A percentile compares a stretch with the other conserved stretches of the same genome.
phyloP scores from a whole-genome alignment of 2,888 invertebrate species.

The Dascillus cervinus region DNA sequence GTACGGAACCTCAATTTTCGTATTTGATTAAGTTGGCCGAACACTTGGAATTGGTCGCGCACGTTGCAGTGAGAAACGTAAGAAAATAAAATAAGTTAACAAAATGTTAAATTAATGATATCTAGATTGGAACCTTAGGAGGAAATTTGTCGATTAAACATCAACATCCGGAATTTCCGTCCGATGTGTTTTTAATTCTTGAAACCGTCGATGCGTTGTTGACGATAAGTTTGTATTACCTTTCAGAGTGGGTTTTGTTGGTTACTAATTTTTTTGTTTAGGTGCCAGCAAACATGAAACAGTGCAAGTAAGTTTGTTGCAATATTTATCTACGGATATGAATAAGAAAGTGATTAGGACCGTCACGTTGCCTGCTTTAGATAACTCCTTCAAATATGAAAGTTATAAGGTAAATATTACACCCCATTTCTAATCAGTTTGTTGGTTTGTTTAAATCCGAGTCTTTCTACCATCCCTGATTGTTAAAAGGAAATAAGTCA shows the following conservation, averaged over 20 bases:
- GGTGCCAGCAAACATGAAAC: too few relatives aligned
- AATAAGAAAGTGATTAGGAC: slow-evolving; percentile 42
- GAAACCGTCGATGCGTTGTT: slow-evolving; percentile 51
- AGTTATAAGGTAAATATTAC: slow-evolving; percentile 34
- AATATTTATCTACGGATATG: slow-evolving; percentile 44
- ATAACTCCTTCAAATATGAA: slow-evolving; percentile 31
- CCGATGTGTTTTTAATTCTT: too few relatives aligned
- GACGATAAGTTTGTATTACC: slow-evolving; percentile 32
- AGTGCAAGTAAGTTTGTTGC: slow-evolving; percentile 7
- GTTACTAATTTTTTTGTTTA: too few relatives aligned
- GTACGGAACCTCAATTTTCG: slow-evolving; percentile 45
- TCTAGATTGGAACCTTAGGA: slow-evolving; percentile 61
- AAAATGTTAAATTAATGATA: too few relatives aligned
- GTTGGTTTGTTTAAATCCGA: too few relatives aligned
- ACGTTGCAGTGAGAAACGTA: slow-evolving; percentile 64
- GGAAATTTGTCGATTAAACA: slow-evolving; percentile 69
- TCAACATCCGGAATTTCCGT: slow-evolving; percentile 58
- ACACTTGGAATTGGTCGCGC: slow-evolving; percentile 63
- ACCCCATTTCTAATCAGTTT: too few relatives aligned
- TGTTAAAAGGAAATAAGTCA: too few relatives aligned
- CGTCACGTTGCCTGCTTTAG: slow-evolving; percentile 44
- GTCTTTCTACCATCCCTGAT: too few relatives aligned
- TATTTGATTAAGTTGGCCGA: slow-evolving; percentile 52
- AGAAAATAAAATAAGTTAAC: too few relatives aligned
- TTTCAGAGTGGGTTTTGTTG: too few relatives aligned